Conservation (phyloP, 2,113 vertebrate genomes). For the Colius striatus region DNA sequence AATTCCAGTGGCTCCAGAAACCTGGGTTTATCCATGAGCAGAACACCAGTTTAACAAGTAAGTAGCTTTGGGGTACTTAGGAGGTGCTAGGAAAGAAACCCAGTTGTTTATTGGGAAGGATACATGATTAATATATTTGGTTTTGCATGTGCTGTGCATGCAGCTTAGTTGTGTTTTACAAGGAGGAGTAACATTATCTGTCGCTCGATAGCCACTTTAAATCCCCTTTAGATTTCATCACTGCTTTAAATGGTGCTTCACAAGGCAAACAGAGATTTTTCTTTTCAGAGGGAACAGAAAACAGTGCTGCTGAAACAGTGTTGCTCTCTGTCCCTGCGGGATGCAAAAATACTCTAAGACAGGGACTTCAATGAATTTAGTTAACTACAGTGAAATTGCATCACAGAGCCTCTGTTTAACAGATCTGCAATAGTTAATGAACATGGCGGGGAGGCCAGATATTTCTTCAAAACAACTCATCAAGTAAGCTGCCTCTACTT, state of each 20-base stretch:
- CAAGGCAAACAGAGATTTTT: constrained; percentile 13
- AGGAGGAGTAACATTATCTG: constrained; percentile 69
- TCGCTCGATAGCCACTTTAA: constrained; percentile 64
- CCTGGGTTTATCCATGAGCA: constrained; percentile 58
- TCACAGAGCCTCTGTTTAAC: constrained; percentile 31
- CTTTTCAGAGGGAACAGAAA: constrained; percentile 67
- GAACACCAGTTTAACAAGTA: constrained; percentile 70
- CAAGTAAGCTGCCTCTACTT: constrained; percentile 74
- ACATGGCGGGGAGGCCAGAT: constrained; percentile 45
- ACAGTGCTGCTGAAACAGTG: constrained; percentile 39
- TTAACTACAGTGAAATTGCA: constrained; percentile 57
- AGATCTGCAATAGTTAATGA: constrained; percentile 66
- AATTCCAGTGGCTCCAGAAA: constrained; percentile 58
- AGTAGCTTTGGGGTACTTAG: constrained; percentile 70
- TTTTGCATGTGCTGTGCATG: constrained; percentile 54
- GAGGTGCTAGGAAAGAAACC: constrained; percentile 61
- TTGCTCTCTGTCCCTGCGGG: constrained; percentile 49
- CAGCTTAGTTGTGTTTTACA: constrained; percentile 60
- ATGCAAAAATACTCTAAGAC: constrained; percentile 58
- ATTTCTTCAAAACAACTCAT: constrained; percentile 79
- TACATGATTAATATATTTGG: constrained; percentile 64
- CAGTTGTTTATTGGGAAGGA: constrained; percentile 67
- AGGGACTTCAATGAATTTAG: constrained; percentile 67
- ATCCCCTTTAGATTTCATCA: constrained; percentile 67
- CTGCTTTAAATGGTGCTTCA: constrained; percentile 68